Evolutionary conservation across 2,797 vertebrate genomes (phyloP).

Genomic region (Coregonus suidteri): DNA sequence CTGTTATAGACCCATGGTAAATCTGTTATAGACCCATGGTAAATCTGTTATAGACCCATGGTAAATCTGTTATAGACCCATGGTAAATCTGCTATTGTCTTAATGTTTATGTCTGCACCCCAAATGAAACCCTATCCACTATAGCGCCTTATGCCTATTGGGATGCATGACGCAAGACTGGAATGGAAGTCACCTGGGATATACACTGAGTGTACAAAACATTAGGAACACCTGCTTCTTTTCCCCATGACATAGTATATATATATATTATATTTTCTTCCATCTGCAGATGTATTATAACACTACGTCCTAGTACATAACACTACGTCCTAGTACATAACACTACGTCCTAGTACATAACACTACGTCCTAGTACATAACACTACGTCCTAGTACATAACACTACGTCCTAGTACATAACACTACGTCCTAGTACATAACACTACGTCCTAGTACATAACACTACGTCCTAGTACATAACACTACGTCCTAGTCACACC

Average conservation of each 20-base stretch:
- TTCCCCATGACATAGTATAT: no score
- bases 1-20: neutral
- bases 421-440: no score
- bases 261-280: neutral
- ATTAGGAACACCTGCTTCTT: no score
- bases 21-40: neutral
- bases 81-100: neutral
- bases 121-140: neutral
- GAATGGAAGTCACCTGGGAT: neutral
- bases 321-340: no score
- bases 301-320: no score
- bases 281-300: constrained; percentile 7
- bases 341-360: no score
- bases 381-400: no score
- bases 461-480: no score
- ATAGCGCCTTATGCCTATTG: neutral
- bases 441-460: no score
- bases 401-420: no score
- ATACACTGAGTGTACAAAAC: neutral
- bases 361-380: no score
- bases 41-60: neutral
- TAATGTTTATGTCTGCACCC: neutral
- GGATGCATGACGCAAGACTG: neutral
- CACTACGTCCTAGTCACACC: no score
- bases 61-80: neutral